A percentile compares a stretch with the other conserved stretches of the same genome.
These are phyloP conservation scores for Tichodroma muraria DNA, from an alignment of 2,113 vertebrate genomes.

Conservation along the genomic window DNA sequence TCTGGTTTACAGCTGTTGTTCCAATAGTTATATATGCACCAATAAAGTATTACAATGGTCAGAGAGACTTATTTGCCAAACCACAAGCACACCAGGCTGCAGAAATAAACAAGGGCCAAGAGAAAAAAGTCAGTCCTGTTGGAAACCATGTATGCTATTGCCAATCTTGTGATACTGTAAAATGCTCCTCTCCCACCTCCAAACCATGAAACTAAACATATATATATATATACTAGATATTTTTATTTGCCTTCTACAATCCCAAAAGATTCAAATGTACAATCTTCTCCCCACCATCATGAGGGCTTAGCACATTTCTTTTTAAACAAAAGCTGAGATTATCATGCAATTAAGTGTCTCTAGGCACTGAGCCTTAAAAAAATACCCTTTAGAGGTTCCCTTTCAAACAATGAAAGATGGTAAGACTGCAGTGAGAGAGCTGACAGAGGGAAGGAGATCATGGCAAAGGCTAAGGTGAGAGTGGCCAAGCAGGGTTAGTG, in stretches of 20 bases:
- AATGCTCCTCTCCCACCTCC: background rate
- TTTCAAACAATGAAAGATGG: background rate
- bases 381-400: background rate
- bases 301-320: background rate
- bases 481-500: background rate
- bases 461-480: background rate
- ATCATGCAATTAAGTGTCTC: background rate
- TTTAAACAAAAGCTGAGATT: constrained; percentile 12
- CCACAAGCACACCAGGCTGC: constrained; percentile 42
- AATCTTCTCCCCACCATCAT: background rate
- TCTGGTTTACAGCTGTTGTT: constrained; percentile 54
- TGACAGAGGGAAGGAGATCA: background rate
- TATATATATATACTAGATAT: background rate
- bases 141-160: background rate
- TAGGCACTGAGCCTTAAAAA: background rate
- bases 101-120: constrained; percentile 29
- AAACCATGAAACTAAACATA: background rate
- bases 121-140: background rate
- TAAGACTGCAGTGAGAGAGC: background rate
- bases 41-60: constrained; percentile 28
- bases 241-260: background rate
- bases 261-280: background rate
- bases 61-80: constrained; percentile 32
- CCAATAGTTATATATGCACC: constrained; percentile 22
- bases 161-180: background rate